Percentiles rank a stretch among this genome's conserved stretches.
Evolutionary conservation across 2,888 invertebrate species (phyloP).

Genomic region (Octonoba sinensis): DNA sequence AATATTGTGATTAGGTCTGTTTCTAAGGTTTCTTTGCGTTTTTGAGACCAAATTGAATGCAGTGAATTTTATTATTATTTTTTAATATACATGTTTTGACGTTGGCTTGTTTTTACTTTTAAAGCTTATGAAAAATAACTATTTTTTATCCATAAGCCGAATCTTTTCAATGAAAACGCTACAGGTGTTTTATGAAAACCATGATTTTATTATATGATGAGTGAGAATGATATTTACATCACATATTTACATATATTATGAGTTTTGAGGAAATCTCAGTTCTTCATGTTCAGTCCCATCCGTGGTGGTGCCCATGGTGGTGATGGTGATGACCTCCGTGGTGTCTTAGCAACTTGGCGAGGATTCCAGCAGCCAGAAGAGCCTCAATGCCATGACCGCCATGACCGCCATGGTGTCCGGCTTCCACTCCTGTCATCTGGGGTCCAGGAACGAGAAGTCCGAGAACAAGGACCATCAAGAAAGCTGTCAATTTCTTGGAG

Average conservation of each 20-base stretch:
- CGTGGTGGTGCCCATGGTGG: constrained; percentile 32
- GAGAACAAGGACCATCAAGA: constrained; percentile 30
- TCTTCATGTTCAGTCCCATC: not conserved
- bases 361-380: constrained; percentile 45
- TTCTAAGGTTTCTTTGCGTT: not conserved
- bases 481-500: constrained; percentile 15
- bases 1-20: not conserved
- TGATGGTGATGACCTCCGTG: constrained; percentile 42
- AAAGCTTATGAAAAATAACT: too few species aligned
- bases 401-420: constrained; percentile 14
- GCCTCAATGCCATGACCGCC: constrained; percentile 26
- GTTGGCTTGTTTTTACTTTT: too few species aligned
- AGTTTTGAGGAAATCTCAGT: too few species aligned
- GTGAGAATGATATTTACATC: constrained; percentile 24
- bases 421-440: constrained; percentile 27
- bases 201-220: not conserved
- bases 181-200: too few species aligned
- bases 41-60: too few species aligned
- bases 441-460: constrained; percentile 45
- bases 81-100: too few species aligned
- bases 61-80: too few species aligned
- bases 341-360: constrained; percentile 38
- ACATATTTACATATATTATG: constrained; percentile 12
- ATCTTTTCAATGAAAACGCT: too few species aligned
- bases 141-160: too few species aligned